Evolutionary conservation across 2,113 vertebrate genomes (phyloP).

Genomic region (Hippoglossus stenolepis): DNA sequence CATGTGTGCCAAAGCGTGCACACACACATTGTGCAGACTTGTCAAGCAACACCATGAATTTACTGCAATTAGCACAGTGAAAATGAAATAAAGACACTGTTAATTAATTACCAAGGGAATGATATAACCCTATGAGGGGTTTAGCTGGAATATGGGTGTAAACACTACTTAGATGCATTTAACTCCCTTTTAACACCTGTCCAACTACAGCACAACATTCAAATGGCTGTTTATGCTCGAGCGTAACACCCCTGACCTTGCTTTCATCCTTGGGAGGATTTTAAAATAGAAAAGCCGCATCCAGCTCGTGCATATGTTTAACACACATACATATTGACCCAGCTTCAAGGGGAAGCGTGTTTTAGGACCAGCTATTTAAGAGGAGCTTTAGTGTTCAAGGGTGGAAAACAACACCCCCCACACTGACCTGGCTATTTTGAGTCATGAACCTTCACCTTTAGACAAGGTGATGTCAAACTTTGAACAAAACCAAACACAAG

Average conservation of each 20-base stretch:
- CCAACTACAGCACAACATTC: constrained; percentile 42
- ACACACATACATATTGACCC: constrained; percentile 41
- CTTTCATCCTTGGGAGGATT: constrained; percentile 45
- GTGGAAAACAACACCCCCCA: constrained; percentile 15
- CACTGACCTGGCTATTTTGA: constrained; percentile 52
- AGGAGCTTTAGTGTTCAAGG: constrained; percentile 18
- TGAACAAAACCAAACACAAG: constrained; percentile 9
- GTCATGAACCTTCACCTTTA: constrained; percentile 47
- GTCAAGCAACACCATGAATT: too few species aligned
- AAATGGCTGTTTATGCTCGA: constrained; percentile 41
- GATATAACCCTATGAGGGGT: constrained; percentile 17
- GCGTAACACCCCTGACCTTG: constrained; percentile 40
- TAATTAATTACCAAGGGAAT: constrained; percentile 53
- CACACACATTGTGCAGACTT: background rate
- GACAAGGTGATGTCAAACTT: constrained; percentile 29
- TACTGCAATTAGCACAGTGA: constrained; percentile 5
- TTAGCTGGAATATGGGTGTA: constrained; percentile 31
- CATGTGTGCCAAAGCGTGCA: constrained; percentile 7
- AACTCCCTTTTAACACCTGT: constrained; percentile 51
- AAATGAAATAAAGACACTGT: constrained; percentile 25
- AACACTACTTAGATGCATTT: constrained; percentile 50
- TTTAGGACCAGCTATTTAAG: constrained; percentile 47
- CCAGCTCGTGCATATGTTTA: constrained; percentile 36
- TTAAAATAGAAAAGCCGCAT: constrained; percentile 47
- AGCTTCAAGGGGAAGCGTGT: constrained; percentile 33